Base-by-base conservation (phyloP, 37 sponge, comb jelly and placozoan genomes). In the Bolinopsis microptera region DNA sequence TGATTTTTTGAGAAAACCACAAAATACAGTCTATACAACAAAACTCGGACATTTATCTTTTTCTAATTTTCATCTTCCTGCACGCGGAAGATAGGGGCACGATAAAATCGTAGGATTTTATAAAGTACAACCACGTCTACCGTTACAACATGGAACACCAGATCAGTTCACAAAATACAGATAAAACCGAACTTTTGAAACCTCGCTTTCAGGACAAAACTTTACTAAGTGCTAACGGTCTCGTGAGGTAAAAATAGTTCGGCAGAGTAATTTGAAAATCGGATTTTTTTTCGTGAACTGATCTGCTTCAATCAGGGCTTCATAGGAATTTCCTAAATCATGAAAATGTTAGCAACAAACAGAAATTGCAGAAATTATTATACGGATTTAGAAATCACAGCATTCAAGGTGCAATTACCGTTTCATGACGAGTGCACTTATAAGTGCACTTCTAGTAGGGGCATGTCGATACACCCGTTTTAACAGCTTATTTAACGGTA, bases 1-100 rank as follows among this genome's bases (percentile, higher is more conserved):
- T 48, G 13, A 48, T 48, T 48, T 48, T 70, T 70, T 28, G 74
- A 70, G 74, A 70, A 70, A 70, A 70, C 74, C 74, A 70, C 74
- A 26, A 70, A 70, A 70, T 26, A 70, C 25, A 70, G 25, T 70
- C 3, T 70, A 70, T 70, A 70, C 74, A 70, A 70, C 74, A 70
- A 70, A 70, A 70, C 74, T 48, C 13, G 61, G 61, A 48, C 61
- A 48, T 13, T 48, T 18, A 48, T 48, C 61, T 48, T 48, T 48
- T 48, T 48, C 61, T 13, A 48, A 48, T 13, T 48, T 48, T 48
- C 5, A 48, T 48, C 61, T 13, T 48, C 61, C n/a, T n/a, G n/a
- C 61, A 13, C 61, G 61, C 61, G 61, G 61, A 48, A 48, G 61
- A 48, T 13, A n/a, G n/a, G n/a, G n/a, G 5, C 61, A 48, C 61